Evolutionary conservation across 2,888 invertebrate genomes (phyloP).

Genomic region (Lymantria monacha): DNA sequence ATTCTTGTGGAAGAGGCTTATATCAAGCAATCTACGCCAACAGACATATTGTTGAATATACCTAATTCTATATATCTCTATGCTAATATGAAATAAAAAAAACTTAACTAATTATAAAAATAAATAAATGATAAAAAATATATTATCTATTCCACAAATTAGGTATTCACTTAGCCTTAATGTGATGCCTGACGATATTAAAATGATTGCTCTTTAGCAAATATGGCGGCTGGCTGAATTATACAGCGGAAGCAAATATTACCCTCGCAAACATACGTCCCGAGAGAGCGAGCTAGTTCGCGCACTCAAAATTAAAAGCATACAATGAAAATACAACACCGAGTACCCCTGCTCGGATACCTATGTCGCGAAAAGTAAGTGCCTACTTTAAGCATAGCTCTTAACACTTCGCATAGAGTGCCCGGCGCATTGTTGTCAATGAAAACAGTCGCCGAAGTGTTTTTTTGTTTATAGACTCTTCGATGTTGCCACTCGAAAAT

Average conservation of each 20-base stretch:
- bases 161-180: slow-evolving; percentile 73
- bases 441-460: slow-evolving; percentile 78
- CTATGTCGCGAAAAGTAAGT: slow-evolving; percentile 80
- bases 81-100: too few relatives aligned
- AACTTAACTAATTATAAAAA: neutral
- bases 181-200: slow-evolving; percentile 83
- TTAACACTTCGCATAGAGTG: slow-evolving; percentile 66
- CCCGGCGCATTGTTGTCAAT: slow-evolving; percentile 74
- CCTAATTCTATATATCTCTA: too few relatives aligned
- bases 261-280: slow-evolving; percentile 83
- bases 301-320: slow-evolving; percentile 86
- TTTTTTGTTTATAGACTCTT: slow-evolving; percentile 80
- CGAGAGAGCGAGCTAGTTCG: slow-evolving; percentile 83
- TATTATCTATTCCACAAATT: slow-evolving; percentile 64
- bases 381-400: slow-evolving; percentile 68
- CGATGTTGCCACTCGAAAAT: slow-evolving; percentile 79
- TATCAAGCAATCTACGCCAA: too few relatives aligned
- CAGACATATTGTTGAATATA: too few relatives aligned
- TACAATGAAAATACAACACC: slow-evolving; percentile 83
- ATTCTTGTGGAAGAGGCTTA: too few relatives aligned
- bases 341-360: slow-evolving; percentile 71
- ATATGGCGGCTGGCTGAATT: slow-evolving; percentile 84
- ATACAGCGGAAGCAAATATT: slow-evolving; percentile 84
- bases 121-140: neutral
- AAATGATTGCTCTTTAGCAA: slow-evolving; percentile 85